Evolutionary conservation across 2,113 vertebrate genomes (phyloP).

Genomic region (Albula glossodonta): DNA sequence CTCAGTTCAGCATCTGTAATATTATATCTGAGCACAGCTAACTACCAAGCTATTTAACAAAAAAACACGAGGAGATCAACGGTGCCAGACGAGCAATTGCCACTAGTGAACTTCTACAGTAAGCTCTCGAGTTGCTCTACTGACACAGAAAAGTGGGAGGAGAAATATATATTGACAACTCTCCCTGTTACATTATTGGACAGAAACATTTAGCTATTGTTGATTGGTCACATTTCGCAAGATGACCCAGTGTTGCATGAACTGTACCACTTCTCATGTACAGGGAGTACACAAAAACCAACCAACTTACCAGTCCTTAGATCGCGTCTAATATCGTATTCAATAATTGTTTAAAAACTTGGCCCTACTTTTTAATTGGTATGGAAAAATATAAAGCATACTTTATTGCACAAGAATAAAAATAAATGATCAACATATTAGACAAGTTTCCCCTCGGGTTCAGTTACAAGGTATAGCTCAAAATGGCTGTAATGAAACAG

Average conservation of each 20-base stretch:
- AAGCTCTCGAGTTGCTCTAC: background rate
- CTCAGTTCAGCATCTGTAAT: background rate
- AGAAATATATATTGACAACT: background rate
- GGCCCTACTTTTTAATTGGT: background rate
- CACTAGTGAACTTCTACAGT: background rate
- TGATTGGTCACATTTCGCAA: constrained; percentile 25
- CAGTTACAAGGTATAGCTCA: constrained; percentile 26
- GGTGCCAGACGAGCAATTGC: background rate
- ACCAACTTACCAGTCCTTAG: background rate
- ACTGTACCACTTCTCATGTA: constrained; percentile 14
- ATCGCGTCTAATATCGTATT: background rate
- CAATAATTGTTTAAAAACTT: background rate
- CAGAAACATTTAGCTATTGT: background rate
- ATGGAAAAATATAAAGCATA: background rate
- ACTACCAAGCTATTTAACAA: background rate
- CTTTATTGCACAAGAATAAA: background rate
- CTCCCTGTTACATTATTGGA: background rate
- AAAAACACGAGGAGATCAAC: background rate
- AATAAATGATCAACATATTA: background rate
- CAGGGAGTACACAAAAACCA: background rate
- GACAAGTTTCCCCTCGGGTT: background rate
- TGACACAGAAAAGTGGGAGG: background rate
- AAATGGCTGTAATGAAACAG: constrained; percentile 37
- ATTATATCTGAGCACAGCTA: background rate
- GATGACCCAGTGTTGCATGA: background rate